A percentile compares a stretch with the other conserved stretches of the same genome.
Evolutionary conservation across 2,113 vertebrate genomes (phyloP).

Genomic region (Toxotes jaculatrix): DNA sequence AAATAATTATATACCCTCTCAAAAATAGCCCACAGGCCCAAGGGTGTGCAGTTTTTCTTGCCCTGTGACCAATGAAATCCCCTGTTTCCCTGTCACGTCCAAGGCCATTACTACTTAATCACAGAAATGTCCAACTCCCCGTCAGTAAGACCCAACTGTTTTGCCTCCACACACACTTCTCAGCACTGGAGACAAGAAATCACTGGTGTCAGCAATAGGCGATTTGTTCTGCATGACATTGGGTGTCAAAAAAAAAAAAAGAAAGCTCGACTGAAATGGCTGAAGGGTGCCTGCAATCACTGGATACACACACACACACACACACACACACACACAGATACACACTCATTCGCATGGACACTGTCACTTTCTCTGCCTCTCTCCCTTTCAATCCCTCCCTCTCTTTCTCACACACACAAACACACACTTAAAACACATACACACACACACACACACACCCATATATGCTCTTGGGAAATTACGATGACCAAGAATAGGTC

Average conservation of each 20-base stretch:
- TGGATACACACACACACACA: conserved; percentile 47
- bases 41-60: conserved; percentile 53
- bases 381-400: conserved; percentile 18
- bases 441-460: background rate
- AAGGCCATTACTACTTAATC: conserved; percentile 71
- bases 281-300: conserved; percentile 59
- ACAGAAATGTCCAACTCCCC: conserved; percentile 67
- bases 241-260: conserved; percentile 46
- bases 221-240: conserved; percentile 76
- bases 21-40: conserved; percentile 46
- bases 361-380: conserved; percentile 28
- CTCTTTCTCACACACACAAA: background rate
- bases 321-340: conserved; percentile 27
- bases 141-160: conserved; percentile 66
- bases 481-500: conserved; percentile 76
- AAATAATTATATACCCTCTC: conserved; percentile 53
- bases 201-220: conserved; percentile 75
- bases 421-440: background rate
- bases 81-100: conserved; percentile 63
- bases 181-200: conserved; percentile 65
- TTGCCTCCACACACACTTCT: conserved; percentile 71
- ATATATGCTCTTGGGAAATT: conserved; percentile 51
- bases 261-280: conserved; percentile 50
- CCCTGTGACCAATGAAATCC: conserved; percentile 59
- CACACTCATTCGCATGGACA: conserved; percentile 26